Percentiles rank a stretch among this genome's conserved stretches.
phyloP scores from a whole-genome alignment of 2,888 invertebrate genomes.

The Neuroscelio doddi region DNA sequence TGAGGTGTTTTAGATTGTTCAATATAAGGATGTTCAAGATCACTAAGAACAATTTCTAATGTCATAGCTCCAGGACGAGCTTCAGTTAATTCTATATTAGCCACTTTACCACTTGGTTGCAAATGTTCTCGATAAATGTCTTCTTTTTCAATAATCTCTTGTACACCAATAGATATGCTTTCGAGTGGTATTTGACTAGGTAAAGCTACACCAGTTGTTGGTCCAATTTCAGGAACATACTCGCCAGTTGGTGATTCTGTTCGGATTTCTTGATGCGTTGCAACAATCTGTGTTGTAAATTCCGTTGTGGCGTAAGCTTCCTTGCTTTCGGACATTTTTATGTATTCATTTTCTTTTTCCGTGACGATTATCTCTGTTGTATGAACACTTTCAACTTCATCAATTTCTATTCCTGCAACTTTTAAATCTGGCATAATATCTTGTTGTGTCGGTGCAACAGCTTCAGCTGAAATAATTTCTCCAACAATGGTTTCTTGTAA shows the following conservation, averaged over 20 bases:
- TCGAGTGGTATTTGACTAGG: slow-evolving; percentile 60
- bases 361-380: slow-evolving; percentile 73
- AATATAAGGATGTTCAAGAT: slow-evolving; percentile 61
- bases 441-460: slow-evolving; percentile 70
- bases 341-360: slow-evolving; percentile 73
- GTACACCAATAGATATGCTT: slow-evolving; percentile 68
- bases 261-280: slow-evolving; percentile 73
- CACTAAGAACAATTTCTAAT: slow-evolving; percentile 65
- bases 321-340: slow-evolving; percentile 64
- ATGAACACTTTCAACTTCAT: slow-evolving; percentile 72
- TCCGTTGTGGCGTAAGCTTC: slow-evolving; percentile 71
- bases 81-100: slow-evolving; percentile 69
- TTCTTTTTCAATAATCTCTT: slow-evolving; percentile 72
- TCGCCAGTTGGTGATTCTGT: slow-evolving; percentile 71
- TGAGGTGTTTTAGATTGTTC: slow-evolving; percentile 55
- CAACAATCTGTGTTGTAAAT: slow-evolving; percentile 72
- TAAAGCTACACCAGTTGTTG: slow-evolving; percentile 68
- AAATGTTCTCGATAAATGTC: slow-evolving; percentile 66
- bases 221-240: slow-evolving; percentile 66
- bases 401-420: slow-evolving; percentile 70
- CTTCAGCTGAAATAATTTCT: slow-evolving; percentile 75
- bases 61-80: slow-evolving; percentile 60
- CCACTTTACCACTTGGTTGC: slow-evolving; percentile 70
- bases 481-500: slow-evolving; percentile 74
- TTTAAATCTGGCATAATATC: slow-evolving; percentile 68